Evolutionary conservation across 2,888 invertebrate species (phyloP).

Genomic region (Polia nebulosa): DNA sequence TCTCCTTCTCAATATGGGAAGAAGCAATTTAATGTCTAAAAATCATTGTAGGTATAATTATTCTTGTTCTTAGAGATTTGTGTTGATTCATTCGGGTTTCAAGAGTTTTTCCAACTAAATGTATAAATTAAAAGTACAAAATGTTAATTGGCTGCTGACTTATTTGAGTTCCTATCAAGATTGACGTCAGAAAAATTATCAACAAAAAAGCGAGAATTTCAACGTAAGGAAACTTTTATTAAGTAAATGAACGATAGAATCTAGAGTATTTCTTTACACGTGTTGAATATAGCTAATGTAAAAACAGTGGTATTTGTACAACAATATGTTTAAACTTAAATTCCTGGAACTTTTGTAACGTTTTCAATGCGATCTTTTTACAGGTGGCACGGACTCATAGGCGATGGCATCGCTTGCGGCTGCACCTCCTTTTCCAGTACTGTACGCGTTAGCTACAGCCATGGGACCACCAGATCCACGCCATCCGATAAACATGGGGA

Average conservation of each 20-base stretch:
- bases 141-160: slow-evolving; percentile 10
- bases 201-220: slow-evolving; percentile 21
- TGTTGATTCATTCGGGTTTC: slow-evolving; percentile 1
- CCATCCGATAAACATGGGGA: slow-evolving; percentile 92
- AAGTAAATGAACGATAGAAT: slow-evolving; percentile 25
- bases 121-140: background rate
- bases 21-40: background rate
- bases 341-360: slow-evolving; percentile 22
- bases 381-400: slow-evolving; percentile 91
- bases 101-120: background rate
- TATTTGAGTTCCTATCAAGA: slow-evolving; percentile 13
- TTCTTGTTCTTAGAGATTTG: background rate
- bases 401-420: slow-evolving; percentile 94
- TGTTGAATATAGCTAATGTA: slow-evolving; percentile 19
- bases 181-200: slow-evolving; percentile 30
- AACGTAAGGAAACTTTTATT: slow-evolving; percentile 34
- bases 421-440: slow-evolving; percentile 93
- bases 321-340: slow-evolving; percentile 61
- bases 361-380: slow-evolving; percentile 71
- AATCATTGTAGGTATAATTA: background rate
- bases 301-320: slow-evolving; percentile 51
- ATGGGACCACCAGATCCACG: slow-evolving; percentile 90
- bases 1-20: too few species aligned
- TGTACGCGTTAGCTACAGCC: slow-evolving; percentile 94
- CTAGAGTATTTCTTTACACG: slow-evolving; percentile 41